Evolutionary conservation across 2,113 vertebrate genomes (phyloP).

Genomic region (Hippopotamus amphibius): DNA sequence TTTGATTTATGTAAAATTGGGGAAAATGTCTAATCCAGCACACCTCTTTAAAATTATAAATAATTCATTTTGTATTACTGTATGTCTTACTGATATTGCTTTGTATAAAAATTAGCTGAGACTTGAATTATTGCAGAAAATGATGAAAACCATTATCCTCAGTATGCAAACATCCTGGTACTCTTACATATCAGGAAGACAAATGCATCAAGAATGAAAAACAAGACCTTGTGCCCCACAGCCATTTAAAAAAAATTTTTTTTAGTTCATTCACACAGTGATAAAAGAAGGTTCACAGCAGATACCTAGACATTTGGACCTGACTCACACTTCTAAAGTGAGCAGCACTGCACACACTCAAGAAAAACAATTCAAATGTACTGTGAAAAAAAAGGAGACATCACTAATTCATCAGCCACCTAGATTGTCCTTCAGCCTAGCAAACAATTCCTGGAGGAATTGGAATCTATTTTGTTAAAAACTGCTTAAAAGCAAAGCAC

Average conservation of each 20-base stretch:
- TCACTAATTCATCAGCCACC: not conserved
- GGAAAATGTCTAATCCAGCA: not conserved
- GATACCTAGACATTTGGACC: not conserved
- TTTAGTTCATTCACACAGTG: not conserved
- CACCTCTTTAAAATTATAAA: not conserved
- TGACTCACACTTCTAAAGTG: not conserved
- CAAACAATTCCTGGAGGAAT: not conserved
- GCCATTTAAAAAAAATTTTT: not conserved
- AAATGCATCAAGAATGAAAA: not conserved
- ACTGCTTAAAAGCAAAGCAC: slow-evolving; percentile 20
- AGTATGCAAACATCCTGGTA: not conserved
- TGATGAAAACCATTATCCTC: not conserved
- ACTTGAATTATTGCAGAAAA: slow-evolving; percentile 1
- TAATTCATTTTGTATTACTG: not conserved
- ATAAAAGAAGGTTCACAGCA: not conserved
- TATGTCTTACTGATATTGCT: not conserved
- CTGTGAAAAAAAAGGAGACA: not conserved
- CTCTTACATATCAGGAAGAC: not conserved
- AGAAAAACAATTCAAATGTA: slow-evolving; percentile 3
- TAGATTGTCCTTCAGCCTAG: not conserved
- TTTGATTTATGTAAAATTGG: not conserved
- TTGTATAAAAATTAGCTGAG: slow-evolving; percentile 6
- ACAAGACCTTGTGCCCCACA: not conserved
- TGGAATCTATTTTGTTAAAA: not conserved
- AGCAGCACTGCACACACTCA: not conserved